phyloP scores from a whole-genome alignment of 2,113 vertebrate species.

The Rana temporaria region DNA sequence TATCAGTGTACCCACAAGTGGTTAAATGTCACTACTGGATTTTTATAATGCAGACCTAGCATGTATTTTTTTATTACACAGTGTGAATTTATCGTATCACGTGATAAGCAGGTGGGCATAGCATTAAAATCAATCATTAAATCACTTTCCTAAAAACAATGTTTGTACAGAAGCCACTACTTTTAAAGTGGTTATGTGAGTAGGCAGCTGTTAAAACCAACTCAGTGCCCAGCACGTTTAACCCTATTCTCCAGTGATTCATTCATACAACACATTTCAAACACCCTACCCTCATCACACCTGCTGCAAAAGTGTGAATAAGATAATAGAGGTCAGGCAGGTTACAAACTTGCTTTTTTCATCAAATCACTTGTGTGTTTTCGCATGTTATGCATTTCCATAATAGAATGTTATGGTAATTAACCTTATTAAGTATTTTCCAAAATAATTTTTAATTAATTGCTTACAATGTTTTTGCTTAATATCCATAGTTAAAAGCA shows the following conservation, averaged over 20 bases:
- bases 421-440: no score
- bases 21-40: no score
- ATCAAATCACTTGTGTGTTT: no score
- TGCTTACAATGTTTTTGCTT: no score
- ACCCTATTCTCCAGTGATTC: neutral
- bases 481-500: no score
- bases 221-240: conserved; percentile 2
- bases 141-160: conserved; percentile 16
- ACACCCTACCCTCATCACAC: neutral
- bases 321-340: no score
- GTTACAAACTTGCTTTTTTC: no score
- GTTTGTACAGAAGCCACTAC: conserved; percentile 42
- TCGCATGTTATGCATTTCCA: no score
- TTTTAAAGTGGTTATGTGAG: conserved; percentile 3
- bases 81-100: neutral
- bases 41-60: no score
- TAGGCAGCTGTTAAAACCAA: conserved; percentile 41
- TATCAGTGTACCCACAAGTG: no score
- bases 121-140: conserved; percentile 20
- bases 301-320: neutral
- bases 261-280: neutral
- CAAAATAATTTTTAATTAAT: no score
- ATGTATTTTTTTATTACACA: neutral
- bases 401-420: no score
- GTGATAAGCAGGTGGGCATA: neutral